Evolutionary conservation across 2,797 vertebrate genomes (phyloP).

Genomic region (Artibeus jamaicensis): DNA sequence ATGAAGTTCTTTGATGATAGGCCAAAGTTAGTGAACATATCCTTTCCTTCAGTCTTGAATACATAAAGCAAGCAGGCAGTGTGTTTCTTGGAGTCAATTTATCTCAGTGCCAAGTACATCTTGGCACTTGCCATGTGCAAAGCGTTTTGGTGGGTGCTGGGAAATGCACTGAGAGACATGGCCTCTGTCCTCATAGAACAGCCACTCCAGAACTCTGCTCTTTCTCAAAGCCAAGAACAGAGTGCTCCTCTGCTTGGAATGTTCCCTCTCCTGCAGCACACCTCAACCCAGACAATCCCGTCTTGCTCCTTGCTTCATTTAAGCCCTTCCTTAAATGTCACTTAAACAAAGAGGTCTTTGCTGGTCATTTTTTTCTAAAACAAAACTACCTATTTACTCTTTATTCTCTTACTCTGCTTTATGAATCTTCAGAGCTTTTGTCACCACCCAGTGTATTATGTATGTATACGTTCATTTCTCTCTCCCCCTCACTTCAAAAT

Average conservation of each 20-base stretch:
- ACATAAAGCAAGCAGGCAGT: neutral
- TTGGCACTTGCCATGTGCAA: neutral
- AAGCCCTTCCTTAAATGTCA: neutral
- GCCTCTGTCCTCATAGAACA: neutral
- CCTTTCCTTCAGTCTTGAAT: neutral
- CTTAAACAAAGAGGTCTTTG: neutral
- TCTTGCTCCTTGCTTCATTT: neutral
- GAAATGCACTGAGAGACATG: neutral
- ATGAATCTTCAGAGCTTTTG: neutral
- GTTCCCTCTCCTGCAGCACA: neutral
- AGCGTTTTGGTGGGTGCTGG: neutral
- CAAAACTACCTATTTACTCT: neutral
- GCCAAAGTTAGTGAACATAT: neutral
- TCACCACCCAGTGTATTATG: neutral
- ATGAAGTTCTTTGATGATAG: neutral
- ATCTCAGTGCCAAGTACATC: neutral
- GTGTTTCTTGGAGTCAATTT: neutral
- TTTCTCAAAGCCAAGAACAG: neutral
- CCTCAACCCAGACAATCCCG: neutral
- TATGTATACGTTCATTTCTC: neutral
- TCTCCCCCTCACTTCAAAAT: neutral
- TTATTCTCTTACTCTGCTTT: neutral
- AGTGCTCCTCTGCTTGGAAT: neutral
- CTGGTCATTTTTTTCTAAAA: neutral
- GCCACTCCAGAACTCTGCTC: neutral